Evolutionary conservation across 2,113 vertebrate genomes (phyloP), one percentile per base, ranked within the genome.

Genomic region (Gadus macrocephalus): DNA sequence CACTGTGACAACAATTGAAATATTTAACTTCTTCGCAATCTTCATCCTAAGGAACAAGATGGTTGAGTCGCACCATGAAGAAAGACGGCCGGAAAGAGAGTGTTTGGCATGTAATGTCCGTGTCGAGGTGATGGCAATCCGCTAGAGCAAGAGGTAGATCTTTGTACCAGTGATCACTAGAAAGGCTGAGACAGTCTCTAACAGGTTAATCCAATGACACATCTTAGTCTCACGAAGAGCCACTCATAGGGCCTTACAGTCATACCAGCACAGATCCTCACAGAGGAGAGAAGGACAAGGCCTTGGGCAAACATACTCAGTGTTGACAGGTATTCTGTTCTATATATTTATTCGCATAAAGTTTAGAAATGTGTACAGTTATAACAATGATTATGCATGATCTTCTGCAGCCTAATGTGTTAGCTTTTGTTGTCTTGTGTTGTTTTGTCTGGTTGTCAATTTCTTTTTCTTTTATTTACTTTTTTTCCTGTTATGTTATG

Each of bases 171-270:
- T 35, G 31, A 35, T 35, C 31, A 35, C 4, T 35, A 74, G 74
- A 76, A 81, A 82, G 89, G 81, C 90, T 88, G 85, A 80, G 85
- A 81, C 88, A 93, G 90, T 86, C 82, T 91, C 91, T 91, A 86
- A 92, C 88, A 90, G 83, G 89, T 89, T 98, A 97, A 98, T 96
- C 92, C 93, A 94, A 95, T 98, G 94, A 94, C 91, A 90, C 75
- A 75, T 89, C 82, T 93, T 91, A 87, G 67, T 68, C 53, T 60
- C 56, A 20, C 63, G 27, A 62, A 70, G 53, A 71, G 65, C 15
- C 2, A 71, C 85, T 89, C 83, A 62, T 77, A 56, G 85, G 83
- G 78, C 85, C 85, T 80, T 71, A 83, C 84, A 86, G 67, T 72
- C 68, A 27, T n/a, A 35, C 68, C 73, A 61, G 9, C 62, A 42